Conservation (phyloP, 2,113 vertebrate genomes). For the Microtus pennsylvanicus region DNA sequence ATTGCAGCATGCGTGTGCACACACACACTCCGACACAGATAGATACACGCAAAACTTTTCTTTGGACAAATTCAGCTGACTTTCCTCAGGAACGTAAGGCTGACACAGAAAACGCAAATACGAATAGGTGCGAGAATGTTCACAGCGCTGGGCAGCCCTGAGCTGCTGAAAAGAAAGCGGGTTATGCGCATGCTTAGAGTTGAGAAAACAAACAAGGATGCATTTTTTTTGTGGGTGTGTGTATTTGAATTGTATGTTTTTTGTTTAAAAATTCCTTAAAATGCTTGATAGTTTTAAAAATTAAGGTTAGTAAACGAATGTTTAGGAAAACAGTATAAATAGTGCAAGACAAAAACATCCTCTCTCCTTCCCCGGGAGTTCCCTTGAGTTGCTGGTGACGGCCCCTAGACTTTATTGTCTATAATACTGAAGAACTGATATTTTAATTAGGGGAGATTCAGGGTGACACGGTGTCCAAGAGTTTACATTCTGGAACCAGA, state of each 20-base stretch:
- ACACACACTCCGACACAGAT: not conserved
- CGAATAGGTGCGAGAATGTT: rapidly evolving
- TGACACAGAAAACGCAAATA: not conserved
- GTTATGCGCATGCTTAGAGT: not conserved
- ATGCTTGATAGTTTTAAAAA: not conserved
- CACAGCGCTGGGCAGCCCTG: not conserved
- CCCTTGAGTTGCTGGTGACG: not conserved
- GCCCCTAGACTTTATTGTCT: not conserved
- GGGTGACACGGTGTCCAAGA: not conserved
- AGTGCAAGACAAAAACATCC: not conserved
- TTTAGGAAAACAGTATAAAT: not conserved
- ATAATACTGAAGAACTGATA: not conserved
- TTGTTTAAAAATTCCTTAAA: not conserved
- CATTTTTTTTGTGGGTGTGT: not conserved
- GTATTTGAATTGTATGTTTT: not conserved
- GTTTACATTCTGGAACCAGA: not conserved
- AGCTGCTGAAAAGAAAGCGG: not conserved
- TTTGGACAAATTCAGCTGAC: conserved; percentile 76
- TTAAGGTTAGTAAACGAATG: not conserved
- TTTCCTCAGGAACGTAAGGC: conserved; percentile 11
- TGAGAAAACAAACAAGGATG: not conserved
- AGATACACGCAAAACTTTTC: conserved; percentile 34
- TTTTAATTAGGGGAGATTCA: not conserved
- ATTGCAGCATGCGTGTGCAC: not conserved
- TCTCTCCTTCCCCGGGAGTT: not conserved